Conservation (phyloP, 1,140 invertebrate genomes). For the Gryllus bimaculatus region DNA sequence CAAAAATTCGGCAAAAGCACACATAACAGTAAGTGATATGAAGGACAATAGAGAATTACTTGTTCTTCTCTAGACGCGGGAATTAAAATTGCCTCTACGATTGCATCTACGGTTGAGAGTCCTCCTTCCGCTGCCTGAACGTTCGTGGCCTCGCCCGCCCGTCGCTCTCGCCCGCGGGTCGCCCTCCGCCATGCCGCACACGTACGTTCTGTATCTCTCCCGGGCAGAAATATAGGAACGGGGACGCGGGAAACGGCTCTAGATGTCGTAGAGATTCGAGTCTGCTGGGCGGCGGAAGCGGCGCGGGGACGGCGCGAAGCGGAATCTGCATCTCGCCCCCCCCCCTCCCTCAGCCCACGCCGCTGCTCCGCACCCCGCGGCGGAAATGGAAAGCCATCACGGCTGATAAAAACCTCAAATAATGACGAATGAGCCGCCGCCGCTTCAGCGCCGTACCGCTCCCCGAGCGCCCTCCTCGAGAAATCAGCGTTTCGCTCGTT, state of each 20-base stretch:
- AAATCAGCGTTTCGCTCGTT: neutral
- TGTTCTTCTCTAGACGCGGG: too few species aligned
- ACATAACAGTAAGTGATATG: too few species aligned
- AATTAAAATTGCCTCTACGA: too few species aligned
- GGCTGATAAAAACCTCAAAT: slow-evolving; percentile 4
- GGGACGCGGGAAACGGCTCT: neutral
- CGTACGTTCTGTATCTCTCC: neutral
- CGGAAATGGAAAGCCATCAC: slow-evolving; percentile 3
- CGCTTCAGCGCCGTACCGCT: too few species aligned
- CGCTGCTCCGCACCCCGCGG: too few species aligned
- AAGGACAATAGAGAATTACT: too few species aligned
- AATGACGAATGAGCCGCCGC: neutral
- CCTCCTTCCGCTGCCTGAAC: too few species aligned
- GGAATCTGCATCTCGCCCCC: neutral
- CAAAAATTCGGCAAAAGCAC: too few species aligned
- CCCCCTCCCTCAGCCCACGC: neutral
- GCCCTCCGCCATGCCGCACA: neutral
- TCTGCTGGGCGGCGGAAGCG: neutral
- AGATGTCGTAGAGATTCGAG: neutral
- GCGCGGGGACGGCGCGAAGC: too few species aligned
- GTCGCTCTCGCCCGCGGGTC: neutral
- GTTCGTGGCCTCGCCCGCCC: too few species aligned
- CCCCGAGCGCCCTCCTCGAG: neutral
- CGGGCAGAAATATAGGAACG: neutral
- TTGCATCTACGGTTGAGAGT: too few species aligned